These are phyloP conservation scores for Chaenocephalus aceratus DNA, from an alignment of 2,113 vertebrate species.

Conservation along the genomic window DNA sequence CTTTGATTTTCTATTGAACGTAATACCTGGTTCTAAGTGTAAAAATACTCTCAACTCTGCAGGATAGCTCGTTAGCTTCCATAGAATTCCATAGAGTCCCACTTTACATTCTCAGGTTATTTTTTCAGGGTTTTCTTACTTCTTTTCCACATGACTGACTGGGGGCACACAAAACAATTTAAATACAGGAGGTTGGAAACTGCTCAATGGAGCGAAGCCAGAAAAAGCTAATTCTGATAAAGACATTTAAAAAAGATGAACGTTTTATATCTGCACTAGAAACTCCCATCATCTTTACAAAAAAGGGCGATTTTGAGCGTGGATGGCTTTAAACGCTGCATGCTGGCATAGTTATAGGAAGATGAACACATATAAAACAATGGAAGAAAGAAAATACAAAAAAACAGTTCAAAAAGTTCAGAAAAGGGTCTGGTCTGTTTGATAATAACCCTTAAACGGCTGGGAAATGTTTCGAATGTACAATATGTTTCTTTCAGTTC, in stretches of 20 bases:
- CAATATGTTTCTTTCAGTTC: background rate
- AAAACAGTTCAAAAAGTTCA: background rate
- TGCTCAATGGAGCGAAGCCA: background rate
- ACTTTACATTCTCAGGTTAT: background rate
- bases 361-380: rapidly evolving
- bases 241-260: background rate
- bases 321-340: background rate
- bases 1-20: background rate
- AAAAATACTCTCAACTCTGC: too few relatives aligned
- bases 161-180: background rate
- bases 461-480: background rate
- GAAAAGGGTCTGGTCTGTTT: background rate
- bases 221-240: background rate
- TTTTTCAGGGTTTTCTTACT: background rate
- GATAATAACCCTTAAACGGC: too few relatives aligned
- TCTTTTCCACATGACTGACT: slow-evolving; percentile 6
- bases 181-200: background rate
- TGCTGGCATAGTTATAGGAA: background rate
- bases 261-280: background rate
- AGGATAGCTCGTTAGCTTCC: background rate
- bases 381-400: background rate
- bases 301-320: background rate
- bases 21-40: background rate
- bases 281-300: background rate
- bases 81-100: background rate